phyloP scores from a whole-genome alignment of 2,113 vertebrate genomes.

The Morone saxatilis region DNA sequence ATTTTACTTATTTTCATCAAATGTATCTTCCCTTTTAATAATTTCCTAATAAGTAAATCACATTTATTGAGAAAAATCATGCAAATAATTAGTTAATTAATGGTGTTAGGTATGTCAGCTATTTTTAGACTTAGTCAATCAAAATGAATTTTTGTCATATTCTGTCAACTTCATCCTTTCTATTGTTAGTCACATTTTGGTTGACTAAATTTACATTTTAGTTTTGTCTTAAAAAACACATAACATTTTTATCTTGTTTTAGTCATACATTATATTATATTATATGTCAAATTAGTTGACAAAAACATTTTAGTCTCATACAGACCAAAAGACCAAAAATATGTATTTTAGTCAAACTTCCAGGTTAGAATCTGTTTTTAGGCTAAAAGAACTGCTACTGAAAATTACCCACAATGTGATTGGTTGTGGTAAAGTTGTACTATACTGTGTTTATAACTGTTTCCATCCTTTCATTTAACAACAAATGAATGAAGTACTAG shows the following conservation, averaged over 20 bases:
- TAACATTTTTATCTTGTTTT: no score
- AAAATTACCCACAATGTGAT: background rate
- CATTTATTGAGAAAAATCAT: background rate
- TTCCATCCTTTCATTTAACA: no score
- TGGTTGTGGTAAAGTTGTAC: no score
- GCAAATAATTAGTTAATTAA: background rate
- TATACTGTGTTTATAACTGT: no score
- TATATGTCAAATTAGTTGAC: background rate
- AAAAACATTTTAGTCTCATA: background rate
- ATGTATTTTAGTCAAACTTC: no score
- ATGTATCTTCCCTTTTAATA: background rate
- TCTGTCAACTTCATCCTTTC: background rate
- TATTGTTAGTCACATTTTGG: background rate
- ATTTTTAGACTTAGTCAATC: background rate
- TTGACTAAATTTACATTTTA: background rate
- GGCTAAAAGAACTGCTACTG: background rate
- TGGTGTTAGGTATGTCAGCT: background rate
- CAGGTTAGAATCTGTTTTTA: background rate
- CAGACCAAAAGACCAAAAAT: no score
- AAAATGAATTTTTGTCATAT: background rate
- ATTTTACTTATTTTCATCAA: background rate
- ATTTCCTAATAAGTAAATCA: background rate
- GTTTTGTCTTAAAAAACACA: background rate
- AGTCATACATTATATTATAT: background rate
- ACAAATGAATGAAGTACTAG: background rate